Conservation (phyloP, 1,140 invertebrate species). For the Philopotamus ludificatus region DNA sequence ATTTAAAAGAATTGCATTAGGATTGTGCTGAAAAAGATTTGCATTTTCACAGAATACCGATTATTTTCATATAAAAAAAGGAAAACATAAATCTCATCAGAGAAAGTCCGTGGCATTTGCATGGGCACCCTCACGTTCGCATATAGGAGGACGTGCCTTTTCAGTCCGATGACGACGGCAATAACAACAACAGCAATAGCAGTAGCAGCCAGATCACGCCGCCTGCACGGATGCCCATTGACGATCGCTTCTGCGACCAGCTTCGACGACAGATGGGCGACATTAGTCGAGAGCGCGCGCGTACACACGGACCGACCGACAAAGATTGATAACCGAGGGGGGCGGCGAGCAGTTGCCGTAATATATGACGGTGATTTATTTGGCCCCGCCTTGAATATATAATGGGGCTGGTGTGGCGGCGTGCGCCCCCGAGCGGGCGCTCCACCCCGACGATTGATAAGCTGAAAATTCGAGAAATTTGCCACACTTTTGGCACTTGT, state of each 20-base stretch:
- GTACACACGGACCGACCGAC: not conserved
- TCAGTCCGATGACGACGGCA: too few relatives aligned
- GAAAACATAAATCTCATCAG: too few relatives aligned
- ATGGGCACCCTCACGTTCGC: not conserved
- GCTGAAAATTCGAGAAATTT: not conserved
- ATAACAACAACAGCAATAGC: not conserved
- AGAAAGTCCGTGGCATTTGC: too few relatives aligned
- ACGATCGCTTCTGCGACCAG: not conserved
- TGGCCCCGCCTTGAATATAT: slow-evolving; percentile 1
- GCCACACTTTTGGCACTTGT: not conserved
- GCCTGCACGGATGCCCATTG: not conserved
- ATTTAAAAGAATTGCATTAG: too few relatives aligned
- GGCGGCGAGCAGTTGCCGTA: not conserved
- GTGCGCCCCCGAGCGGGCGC: not conserved
- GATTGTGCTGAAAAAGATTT: too few relatives aligned
- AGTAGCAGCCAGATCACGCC: not conserved
- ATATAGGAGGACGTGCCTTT: not conserved
- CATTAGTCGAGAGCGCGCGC: too few relatives aligned
- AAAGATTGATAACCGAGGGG: slow-evolving; percentile 12
- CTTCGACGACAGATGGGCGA: not conserved
- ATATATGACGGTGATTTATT: slow-evolving; percentile 7
- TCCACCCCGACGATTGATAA: not conserved
- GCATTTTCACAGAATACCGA: too few relatives aligned
- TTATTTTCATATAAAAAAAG: too few relatives aligned
- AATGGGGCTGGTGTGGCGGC: not conserved